phyloP scores from a whole-genome alignment of 2,888 invertebrate genomes.

The Mellilla xanthometata region DNA sequence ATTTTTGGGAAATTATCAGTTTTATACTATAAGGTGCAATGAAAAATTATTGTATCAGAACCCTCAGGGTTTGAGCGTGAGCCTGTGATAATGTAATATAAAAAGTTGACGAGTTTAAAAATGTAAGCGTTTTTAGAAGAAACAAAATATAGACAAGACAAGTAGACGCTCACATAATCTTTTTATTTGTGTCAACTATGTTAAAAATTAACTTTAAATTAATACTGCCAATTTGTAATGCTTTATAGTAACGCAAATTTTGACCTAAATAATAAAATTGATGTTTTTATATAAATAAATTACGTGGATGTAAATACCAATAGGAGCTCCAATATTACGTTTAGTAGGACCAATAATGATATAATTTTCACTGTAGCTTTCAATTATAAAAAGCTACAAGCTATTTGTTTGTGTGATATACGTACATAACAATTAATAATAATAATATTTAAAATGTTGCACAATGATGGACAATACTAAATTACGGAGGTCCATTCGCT shows the following conservation, averaged over 20 bases:
- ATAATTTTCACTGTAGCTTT: slow-evolving; percentile 45
- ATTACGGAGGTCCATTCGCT: slow-evolving; percentile 74
- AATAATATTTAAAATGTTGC: slow-evolving; percentile 51
- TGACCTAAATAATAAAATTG: slow-evolving; percentile 43
- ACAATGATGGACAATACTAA: slow-evolving; percentile 80
- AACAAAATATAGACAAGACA: slow-evolving; percentile 48
- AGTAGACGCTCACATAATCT: slow-evolving; percentile 53
- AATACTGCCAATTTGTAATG: slow-evolving; percentile 18
- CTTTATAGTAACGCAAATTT: slow-evolving; percentile 28
- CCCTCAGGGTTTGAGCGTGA: slow-evolving; percentile 71
- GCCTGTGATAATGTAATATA: slow-evolving; percentile 78
- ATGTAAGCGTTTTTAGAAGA: slow-evolving; percentile 42
- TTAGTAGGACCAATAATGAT: slow-evolving; percentile 60
- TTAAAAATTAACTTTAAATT: background rate
- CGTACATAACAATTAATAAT: slow-evolving; percentile 58
- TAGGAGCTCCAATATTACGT: slow-evolving; percentile 37
- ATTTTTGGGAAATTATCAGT: slow-evolving; percentile 46
- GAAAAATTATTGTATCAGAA: slow-evolving; percentile 39
- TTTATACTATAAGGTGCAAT: slow-evolving; percentile 66
- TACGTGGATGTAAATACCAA: slow-evolving; percentile 30
- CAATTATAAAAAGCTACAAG: slow-evolving; percentile 42
- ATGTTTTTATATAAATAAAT: slow-evolving; percentile 61
- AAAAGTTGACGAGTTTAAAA: slow-evolving; percentile 46
- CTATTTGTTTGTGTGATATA: slow-evolving; percentile 59
- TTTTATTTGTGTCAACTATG: background rate